Conservation (phyloP, 1,140 invertebrate species). For the Idris sp. region DNA sequence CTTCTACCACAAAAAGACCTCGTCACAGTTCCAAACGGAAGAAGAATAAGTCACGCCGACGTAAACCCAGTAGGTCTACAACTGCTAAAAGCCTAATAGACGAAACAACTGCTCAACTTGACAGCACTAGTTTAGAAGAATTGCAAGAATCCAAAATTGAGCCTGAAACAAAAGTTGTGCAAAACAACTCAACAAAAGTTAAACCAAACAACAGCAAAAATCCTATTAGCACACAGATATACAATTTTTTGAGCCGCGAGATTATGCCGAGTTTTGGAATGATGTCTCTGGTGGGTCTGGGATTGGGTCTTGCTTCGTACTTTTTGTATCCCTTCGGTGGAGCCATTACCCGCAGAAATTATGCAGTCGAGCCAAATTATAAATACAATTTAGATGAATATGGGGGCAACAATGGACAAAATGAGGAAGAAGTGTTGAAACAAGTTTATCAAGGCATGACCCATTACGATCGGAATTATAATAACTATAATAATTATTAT, state of each 20-base stretch:
- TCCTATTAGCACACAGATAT: slow-evolving; percentile 85
- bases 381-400: slow-evolving; percentile 83
- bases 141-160: slow-evolving; percentile 74
- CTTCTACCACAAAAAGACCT: slow-evolving; percentile 70
- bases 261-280: slow-evolving; percentile 88
- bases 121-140: background rate
- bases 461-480: slow-evolving; percentile 61
- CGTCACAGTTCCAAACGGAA: slow-evolving; percentile 78
- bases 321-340: slow-evolving; percentile 86
- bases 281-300: slow-evolving; percentile 83
- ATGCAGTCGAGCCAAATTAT: slow-evolving; percentile 81
- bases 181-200: slow-evolving; percentile 69
- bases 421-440: slow-evolving; percentile 85
- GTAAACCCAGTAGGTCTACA: slow-evolving; percentile 74
- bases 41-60: slow-evolving; percentile 81
- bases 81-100: slow-evolving; percentile 14
- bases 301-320: slow-evolving; percentile 86
- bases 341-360: slow-evolving; percentile 81
- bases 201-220: slow-evolving; percentile 77
- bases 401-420: slow-evolving; percentile 81
- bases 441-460: slow-evolving; percentile 87
- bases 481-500: slow-evolving; percentile 65
- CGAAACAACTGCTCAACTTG: background rate
- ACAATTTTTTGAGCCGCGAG: slow-evolving; percentile 87
- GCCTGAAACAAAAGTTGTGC: slow-evolving; percentile 76